Percentiles rank a stretch among this genome's conserved stretches.
Evolutionary conservation across 2,888 invertebrate species (phyloP).

Genomic region (Sericinus montela): DNA sequence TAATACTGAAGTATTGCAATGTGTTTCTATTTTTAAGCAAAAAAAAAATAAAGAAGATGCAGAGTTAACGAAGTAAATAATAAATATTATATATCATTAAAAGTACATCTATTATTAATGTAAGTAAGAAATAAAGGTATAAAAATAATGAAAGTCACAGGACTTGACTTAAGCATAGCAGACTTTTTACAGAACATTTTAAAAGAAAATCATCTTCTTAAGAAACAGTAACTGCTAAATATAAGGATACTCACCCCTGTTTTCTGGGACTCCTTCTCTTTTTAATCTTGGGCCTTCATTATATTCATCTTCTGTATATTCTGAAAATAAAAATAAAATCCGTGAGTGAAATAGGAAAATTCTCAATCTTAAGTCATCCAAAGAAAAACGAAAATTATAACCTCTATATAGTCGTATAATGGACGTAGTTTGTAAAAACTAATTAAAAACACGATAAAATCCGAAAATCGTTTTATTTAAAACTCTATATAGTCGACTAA

Average conservation of each 20-base stretch:
- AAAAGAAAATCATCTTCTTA: too few relatives aligned
- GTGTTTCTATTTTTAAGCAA: conserved; percentile 7
- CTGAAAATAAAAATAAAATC: conserved; percentile 61
- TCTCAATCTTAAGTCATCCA: too few relatives aligned
- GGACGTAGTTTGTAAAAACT: too few relatives aligned
- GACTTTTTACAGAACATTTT: conserved; percentile 23
- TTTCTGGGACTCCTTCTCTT: conserved; percentile 70
- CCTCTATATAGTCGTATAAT: too few relatives aligned
- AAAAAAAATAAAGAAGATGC: not conserved
- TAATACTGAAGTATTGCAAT: not conserved
- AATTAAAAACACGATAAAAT: too few relatives aligned
- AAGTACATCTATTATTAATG: conserved; percentile 20
- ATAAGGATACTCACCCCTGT: conserved; percentile 62
- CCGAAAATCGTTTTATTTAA: too few relatives aligned
- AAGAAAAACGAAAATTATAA: too few relatives aligned
- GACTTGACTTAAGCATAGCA: conserved; percentile 21
- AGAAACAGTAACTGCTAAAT: not conserved
- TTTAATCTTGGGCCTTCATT: conserved; percentile 69
- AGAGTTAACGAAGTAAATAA: conserved; percentile 15
- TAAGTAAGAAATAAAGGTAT: conserved; percentile 20
- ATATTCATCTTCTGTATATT: conserved; percentile 54
- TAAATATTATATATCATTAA: not conserved
- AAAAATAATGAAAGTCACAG: conserved; percentile 11
- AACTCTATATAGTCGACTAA: too few relatives aligned
- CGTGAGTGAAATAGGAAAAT: too few relatives aligned